Percentiles rank a stretch among this genome's conserved stretches.
phyloP scores from a whole-genome alignment of 2,113 vertebrate genomes.

The Axis porcinus region DNA sequence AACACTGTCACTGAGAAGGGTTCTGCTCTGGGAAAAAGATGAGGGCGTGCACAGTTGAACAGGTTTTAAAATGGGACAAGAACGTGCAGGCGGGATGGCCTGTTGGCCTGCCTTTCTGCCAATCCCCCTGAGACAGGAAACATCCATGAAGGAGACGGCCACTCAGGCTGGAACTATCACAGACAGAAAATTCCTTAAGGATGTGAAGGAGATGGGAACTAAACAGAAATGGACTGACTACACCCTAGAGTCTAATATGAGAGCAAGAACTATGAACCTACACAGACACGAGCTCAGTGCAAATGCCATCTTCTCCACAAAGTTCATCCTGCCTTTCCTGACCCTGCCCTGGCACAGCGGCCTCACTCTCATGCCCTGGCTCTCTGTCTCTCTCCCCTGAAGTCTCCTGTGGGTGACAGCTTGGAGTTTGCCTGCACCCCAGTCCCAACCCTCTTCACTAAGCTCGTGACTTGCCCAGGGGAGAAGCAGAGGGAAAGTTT shows the following conservation, averaged over 20 bases:
- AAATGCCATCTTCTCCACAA: neutral
- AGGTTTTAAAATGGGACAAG: neutral
- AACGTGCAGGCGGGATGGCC: neutral
- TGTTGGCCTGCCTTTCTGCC: neutral
- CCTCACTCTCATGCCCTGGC: neutral
- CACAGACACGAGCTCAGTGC: neutral
- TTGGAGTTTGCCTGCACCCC: neutral
- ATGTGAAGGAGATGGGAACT: neutral
- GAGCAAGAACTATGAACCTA: neutral
- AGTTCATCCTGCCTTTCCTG: neutral
- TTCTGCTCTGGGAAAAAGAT: neutral
- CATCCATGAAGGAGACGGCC: neutral
- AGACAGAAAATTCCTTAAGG: neutral
- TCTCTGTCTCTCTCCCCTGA: neutral
- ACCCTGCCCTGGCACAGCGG: neutral
- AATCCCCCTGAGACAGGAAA: neutral
- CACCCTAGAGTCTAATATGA: neutral
- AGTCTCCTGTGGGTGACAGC: neutral
- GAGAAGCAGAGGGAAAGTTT: neutral
- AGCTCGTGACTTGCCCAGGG: neutral
- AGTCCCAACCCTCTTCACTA: neutral
- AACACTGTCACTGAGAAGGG: neutral
- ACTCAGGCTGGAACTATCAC: neutral
- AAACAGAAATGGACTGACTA: neutral
- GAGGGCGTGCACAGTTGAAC: rapidly evolving